These are phyloP conservation scores for Euthynnus affinis DNA, from an alignment of 2,797 vertebrate genomes.

Conservation along the genomic window DNA sequence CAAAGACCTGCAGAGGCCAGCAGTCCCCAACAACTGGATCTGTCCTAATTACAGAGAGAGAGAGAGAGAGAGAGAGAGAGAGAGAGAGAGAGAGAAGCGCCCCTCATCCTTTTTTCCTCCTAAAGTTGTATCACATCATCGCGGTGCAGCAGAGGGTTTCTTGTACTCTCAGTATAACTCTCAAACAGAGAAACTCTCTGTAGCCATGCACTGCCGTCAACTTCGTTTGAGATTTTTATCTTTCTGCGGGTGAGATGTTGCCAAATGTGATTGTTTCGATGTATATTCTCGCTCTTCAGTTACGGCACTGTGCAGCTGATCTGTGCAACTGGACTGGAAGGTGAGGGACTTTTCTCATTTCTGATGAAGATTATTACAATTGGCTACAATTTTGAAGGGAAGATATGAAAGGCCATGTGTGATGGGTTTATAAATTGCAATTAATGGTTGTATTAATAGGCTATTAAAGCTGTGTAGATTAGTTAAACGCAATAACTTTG, in stretches of 20 bases:
- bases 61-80: not conserved
- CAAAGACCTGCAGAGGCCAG: slow-evolving; percentile 33
- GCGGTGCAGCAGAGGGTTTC: slow-evolving; percentile 10
- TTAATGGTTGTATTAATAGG: too few relatives aligned
- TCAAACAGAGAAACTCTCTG: not conserved
- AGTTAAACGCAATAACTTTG: too few relatives aligned
- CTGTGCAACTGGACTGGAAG: slow-evolving; percentile 86
- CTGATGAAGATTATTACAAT: too few relatives aligned
- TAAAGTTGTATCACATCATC: not conserved
- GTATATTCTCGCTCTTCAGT: slow-evolving; percentile 52
- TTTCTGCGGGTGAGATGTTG: slow-evolving; percentile 66
- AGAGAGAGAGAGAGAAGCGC: slow-evolving; percentile 18
- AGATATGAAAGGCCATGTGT: not conserved
- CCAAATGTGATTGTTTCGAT: slow-evolving; percentile 26
- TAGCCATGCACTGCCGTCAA: slow-evolving; percentile 51
- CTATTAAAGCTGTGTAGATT: not conserved
- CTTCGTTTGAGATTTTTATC: slow-evolving; percentile 2
- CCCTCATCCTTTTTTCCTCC: too few relatives aligned
- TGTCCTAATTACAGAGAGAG: slow-evolving; percentile 37
- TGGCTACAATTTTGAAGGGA: not conserved
- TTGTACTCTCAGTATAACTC: not conserved
- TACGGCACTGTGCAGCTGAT: slow-evolving; percentile 64
- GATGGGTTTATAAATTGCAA: not conserved
- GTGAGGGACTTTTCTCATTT: slow-evolving; percentile 57
- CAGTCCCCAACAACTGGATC: slow-evolving; percentile 54